These are phyloP conservation scores for Gracilinanus agilis DNA, from an alignment of 2,113 vertebrate genomes.

Conservation along the genomic window DNA sequence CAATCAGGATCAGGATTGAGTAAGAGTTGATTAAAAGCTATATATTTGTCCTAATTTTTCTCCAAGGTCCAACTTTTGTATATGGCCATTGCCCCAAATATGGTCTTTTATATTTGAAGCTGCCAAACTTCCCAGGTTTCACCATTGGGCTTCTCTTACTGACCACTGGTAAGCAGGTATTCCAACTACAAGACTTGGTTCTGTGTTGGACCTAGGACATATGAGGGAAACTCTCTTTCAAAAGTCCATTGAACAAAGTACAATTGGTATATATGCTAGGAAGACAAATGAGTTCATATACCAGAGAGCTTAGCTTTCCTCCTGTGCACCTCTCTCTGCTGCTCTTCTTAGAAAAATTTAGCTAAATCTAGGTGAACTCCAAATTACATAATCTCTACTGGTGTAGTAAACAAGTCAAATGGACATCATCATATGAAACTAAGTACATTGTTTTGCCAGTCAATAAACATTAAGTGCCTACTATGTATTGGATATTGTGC, in stretches of 20 bases:
- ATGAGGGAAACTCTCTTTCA: neutral
- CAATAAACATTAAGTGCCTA: neutral
- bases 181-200: neutral
- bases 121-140: neutral
- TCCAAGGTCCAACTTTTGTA: neutral
- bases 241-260: neutral
- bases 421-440: neutral
- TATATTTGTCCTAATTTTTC: neutral
- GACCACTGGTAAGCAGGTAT: neutral
- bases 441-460: neutral
- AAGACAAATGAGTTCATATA: constrained; percentile 1
- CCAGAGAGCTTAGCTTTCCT: neutral
- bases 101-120: neutral
- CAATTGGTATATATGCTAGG: neutral
- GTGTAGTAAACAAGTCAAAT: neutral
- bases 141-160: neutral
- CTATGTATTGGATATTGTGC: neutral
- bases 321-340: neutral
- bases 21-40: neutral
- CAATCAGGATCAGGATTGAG: neutral
- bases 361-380: neutral
- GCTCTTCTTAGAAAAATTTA: neutral
- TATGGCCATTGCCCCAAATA: neutral
- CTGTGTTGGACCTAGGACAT: neutral
- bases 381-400: neutral